A percentile compares a stretch with the other conserved stretches of the same genome.
Evolutionary conservation across 1,140 invertebrate genomes (phyloP).

Genomic region (Phthorimaea operculella): DNA sequence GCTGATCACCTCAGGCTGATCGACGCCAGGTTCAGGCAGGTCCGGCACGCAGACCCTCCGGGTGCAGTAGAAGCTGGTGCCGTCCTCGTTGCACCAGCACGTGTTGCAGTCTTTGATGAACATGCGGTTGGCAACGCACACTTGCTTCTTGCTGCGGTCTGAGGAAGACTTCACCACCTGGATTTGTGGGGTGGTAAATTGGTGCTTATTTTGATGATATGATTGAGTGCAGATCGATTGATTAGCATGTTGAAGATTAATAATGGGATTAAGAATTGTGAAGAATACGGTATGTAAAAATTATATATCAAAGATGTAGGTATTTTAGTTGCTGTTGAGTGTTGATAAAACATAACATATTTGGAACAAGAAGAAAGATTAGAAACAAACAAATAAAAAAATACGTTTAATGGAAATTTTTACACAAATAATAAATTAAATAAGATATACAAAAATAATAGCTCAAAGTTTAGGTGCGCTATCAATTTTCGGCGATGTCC

Average conservation of each 20-base stretch:
- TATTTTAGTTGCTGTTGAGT: no score
- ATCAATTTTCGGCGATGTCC: background rate
- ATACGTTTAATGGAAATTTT: background rate
- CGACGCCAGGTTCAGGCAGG: slow-evolving; percentile 17
- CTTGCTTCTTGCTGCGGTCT: slow-evolving; percentile 26
- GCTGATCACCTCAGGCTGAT: slow-evolving; percentile 16
- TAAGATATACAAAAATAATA: background rate
- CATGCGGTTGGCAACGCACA: slow-evolving; percentile 52
- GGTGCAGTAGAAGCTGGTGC: slow-evolving; percentile 53
- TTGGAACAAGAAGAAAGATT: no score
- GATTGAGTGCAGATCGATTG: no score
- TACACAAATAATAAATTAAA: background rate
- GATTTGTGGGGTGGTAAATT: no score
- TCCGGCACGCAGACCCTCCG: slow-evolving; percentile 43
- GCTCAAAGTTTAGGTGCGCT: background rate
- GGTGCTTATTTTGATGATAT: no score
- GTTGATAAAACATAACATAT: no score
- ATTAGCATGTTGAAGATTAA: no score
- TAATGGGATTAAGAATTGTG: no score
- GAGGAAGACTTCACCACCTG: slow-evolving; percentile 4
- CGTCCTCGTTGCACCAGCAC: slow-evolving; percentile 60
- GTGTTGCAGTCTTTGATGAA: slow-evolving; percentile 61
- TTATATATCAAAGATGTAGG: no score
- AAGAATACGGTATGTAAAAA: no score
- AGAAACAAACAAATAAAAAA: background rate